Evolutionary conservation across 2,797 vertebrate species (phyloP), one percentile per base, ranked within the genome.

Genomic region (Gambelia wislizenii): DNA sequence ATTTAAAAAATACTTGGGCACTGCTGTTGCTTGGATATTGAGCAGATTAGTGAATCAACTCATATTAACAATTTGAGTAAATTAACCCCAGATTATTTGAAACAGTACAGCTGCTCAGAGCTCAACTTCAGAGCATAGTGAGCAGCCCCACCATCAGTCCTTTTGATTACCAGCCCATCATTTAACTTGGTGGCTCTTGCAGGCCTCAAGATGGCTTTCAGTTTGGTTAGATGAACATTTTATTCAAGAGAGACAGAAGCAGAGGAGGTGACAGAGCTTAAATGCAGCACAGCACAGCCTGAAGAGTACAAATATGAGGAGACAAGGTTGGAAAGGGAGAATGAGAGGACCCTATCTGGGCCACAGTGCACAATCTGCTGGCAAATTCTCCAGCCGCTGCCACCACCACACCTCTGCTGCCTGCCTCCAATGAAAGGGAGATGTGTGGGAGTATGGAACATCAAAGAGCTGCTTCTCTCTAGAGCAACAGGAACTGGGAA

Each of bases 171-270:
- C 44, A 42, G 49, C 33, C 49, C 36, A n/a, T 87, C 61, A 42
- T 54, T 70, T 70, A 56, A 56, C 75, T 79, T 49, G 25, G 27
- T n/a, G 47, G 10, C 47, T 70, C 36, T 56, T 39, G 8, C 33
- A 69, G 78, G 83, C 49, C 74, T 89, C 59, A 54, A 79, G 36
- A 72, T 72, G 75, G 83, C 33, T 18, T 70, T 83, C 83, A 42
- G 33, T 42, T 84, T 18, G 52, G 52, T 72, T 47, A 61, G 88
- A 47, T 7, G 33, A 30, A 36, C 33, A 20, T 49, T 56, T 87
- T 30, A 33, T 54, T 64, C 36, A 1, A 18, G 12, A 39, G 36
- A 54, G 30, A 33, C 0, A 27, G 33, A 83, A 52, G 79, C 39
- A 22, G 54, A 67, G 30, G 8, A 18, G 56, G 87, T 52, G 79